phyloP scores from a whole-genome alignment of 2,797 vertebrate genomes.

The Danio albolineatus region DNA sequence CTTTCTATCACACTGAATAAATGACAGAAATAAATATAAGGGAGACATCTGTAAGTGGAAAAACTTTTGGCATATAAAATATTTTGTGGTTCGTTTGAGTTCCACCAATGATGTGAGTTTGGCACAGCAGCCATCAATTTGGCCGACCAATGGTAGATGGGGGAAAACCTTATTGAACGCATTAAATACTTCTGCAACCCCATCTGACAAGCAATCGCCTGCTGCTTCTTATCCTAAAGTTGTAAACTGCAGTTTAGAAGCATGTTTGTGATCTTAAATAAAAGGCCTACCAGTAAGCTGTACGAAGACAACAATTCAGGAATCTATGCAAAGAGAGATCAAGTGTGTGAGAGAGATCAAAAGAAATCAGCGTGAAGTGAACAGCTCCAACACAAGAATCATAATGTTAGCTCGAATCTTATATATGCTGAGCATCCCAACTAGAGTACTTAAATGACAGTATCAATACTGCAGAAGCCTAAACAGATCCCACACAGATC shows the following conservation, averaged over 20 bases:
- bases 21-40: neutral
- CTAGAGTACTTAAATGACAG: neutral
- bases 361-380: neutral
- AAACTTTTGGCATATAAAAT: neutral
- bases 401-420: neutral
- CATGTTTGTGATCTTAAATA: neutral
- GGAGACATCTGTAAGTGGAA: neutral
- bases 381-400: conserved; percentile 10
- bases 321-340: neutral
- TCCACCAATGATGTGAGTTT: neutral
- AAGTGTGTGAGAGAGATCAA: neutral
- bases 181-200: neutral
- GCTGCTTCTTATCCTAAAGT: neutral
- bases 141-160: neutral
- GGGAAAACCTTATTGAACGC: neutral
- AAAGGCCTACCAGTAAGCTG: neutral
- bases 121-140: neutral
- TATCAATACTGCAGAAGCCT: conserved; percentile 27
- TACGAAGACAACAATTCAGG: neutral
- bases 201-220: neutral
- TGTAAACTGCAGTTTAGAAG: neutral
- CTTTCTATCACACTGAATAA: neutral
- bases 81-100: neutral
- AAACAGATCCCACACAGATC: conserved; percentile 39
- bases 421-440: conserved; percentile 24